These are phyloP conservation scores for Acrossocheilus wenchowensis DNA, from an alignment of 2,797 vertebrate species.

Conservation along the genomic window DNA sequence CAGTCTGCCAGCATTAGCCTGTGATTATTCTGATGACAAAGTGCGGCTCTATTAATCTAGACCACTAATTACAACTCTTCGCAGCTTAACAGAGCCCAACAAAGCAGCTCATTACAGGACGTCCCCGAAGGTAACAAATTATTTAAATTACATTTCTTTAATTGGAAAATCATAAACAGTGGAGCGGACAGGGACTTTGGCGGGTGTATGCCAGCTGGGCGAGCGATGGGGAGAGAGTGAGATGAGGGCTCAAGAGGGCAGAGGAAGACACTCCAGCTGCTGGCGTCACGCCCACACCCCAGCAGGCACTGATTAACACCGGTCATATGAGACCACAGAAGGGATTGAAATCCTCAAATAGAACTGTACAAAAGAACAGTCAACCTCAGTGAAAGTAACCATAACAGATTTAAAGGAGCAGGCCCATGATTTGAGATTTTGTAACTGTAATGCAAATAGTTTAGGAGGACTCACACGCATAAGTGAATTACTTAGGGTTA, in stretches of 20 bases:
- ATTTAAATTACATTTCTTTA: constrained; percentile 72
- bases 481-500: background rate
- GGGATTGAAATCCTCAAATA: constrained; percentile 10
- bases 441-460: background rate
- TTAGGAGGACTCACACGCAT: background rate
- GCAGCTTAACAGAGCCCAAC: constrained; percentile 65
- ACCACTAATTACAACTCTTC: constrained; percentile 71
- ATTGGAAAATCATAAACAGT: constrained; percentile 71
- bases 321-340: background rate
- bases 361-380: constrained; percentile 13
- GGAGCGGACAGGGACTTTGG: constrained; percentile 39
- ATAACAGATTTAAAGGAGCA: background rate
- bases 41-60: constrained; percentile 63
- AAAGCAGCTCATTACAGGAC: constrained; percentile 64
- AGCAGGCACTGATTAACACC: constrained; percentile 45
- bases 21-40: constrained; percentile 59
- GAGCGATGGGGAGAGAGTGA: constrained; percentile 25
- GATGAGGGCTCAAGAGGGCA: constrained; percentile 41
- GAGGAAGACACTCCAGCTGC: constrained; percentile 29
- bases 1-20: constrained; percentile 42
- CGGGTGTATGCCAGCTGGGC: constrained; percentile 27
- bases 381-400: constrained; percentile 14
- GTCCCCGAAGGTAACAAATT: constrained; percentile 70
- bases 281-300: constrained; percentile 33
- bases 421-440: background rate